Conservation (phyloP, 2,797 vertebrate species). For the Mus spretus region DNA sequence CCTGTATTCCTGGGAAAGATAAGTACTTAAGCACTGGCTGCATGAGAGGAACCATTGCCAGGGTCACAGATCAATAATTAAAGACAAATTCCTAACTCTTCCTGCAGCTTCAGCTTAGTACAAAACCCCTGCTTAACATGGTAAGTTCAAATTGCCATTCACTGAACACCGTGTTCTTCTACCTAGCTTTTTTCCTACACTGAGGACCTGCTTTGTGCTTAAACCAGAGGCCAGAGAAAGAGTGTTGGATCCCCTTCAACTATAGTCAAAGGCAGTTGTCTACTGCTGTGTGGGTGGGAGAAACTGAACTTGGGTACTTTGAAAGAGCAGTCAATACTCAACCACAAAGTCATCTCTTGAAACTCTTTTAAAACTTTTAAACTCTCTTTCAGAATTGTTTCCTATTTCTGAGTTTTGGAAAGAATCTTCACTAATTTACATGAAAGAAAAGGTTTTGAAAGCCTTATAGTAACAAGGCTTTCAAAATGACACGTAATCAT, state of each 20-base stretch:
- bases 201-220: no score
- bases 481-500: background rate
- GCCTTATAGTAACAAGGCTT: background rate
- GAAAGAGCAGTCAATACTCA: background rate
- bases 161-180: background rate
- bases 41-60: background rate
- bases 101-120: background rate
- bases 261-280: background rate
- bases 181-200: background rate
- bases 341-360: background rate
- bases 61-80: background rate
- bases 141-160: background rate
- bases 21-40: background rate
- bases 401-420: background rate
- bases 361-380: background rate
- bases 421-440: background rate
- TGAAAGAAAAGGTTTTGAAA: background rate
- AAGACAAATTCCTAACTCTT: background rate
- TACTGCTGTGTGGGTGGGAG: background rate
- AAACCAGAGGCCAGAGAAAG: background rate
- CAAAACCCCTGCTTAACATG: background rate
- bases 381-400: background rate
- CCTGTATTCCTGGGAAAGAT: background rate
- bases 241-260: background rate
- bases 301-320: background rate